These are phyloP conservation scores for Ecliptopera silaceata DNA, from an alignment of 2,888 invertebrate species.

Conservation along the genomic window DNA sequence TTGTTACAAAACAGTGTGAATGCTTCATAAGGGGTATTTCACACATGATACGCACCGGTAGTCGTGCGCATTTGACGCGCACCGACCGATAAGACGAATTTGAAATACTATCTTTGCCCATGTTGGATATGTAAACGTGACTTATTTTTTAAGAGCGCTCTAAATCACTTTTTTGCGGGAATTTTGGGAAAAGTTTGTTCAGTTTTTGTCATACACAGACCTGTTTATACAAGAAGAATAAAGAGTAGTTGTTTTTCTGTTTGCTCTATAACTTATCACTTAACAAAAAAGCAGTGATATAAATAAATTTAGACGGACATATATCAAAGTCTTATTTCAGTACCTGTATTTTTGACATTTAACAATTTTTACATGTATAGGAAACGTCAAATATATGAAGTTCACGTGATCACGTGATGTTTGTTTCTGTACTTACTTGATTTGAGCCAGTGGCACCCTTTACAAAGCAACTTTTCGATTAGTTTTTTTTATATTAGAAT, in stretches of 20 bases:
- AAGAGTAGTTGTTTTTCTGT: too few relatives aligned
- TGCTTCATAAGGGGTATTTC: constrained; percentile 43
- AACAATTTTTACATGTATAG: neutral
- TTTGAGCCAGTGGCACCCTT: too few relatives aligned
- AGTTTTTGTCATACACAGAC: neutral
- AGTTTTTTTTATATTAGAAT: too few relatives aligned
- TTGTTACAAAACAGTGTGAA: constrained; percentile 30
- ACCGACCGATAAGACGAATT: constrained; percentile 41
- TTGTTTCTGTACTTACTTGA: too few relatives aligned
- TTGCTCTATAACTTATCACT: too few relatives aligned
- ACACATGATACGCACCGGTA: constrained; percentile 51
- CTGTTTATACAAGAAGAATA: too few relatives aligned
- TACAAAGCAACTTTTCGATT: too few relatives aligned
- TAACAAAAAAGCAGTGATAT: too few relatives aligned
- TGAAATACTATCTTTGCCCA: constrained; percentile 40
- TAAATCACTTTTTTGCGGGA: constrained; percentile 4
- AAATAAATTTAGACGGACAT: too few relatives aligned
- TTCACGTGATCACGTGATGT: too few relatives aligned
- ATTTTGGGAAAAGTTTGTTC: neutral
- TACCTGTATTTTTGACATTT: too few relatives aligned
- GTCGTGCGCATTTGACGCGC: constrained; percentile 43
- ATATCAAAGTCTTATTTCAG: too few relatives aligned
- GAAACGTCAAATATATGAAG: neutral
- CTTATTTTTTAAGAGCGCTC: constrained; percentile 27
- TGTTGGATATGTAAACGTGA: constrained; percentile 40